Base-by-base conservation (phyloP, 2,888 invertebrate species). In the Tillus elongatus region DNA sequence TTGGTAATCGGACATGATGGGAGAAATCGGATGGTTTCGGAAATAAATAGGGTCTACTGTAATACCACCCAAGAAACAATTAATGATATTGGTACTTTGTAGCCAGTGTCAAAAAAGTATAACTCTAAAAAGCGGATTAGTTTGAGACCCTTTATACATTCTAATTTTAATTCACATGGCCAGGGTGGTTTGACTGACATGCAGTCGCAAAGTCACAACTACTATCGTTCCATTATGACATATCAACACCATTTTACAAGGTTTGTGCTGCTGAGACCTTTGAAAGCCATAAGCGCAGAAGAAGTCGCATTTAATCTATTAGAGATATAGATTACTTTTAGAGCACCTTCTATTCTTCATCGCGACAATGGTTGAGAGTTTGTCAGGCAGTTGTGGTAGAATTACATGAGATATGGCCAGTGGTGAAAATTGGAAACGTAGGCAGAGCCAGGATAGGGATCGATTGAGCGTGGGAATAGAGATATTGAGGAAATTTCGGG, bases 171-270 rank as follows among this genome's bases (percentile, higher is more conserved):
- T 38, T 38, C 38, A 36, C 38, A 35, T 36, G 26, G 28, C 16
- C 38, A 38, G 15, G 35, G 35, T 35, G 38, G 35, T 35, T 35
- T 38, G 28, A 35, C 28, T 13, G 38, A 38, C 29, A 38, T 38
- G 38, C 38, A 38, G 29, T 36, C 38, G 12, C 28, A 38, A 36
- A 26, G 35, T 15, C 14, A 36, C 28, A 35, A 35, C 15, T 10
- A 32, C 14, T 32, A 13, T 9, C 32, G 32, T 14, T 32, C 13
- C 10, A 32, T 32, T 14, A 13, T 32, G 32, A 9, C 13, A 32
- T 32, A 32, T 32, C 32, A 32, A 32, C 6, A 32, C 14, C 32
- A 32, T 29, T 11, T 29, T n/a, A 28, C 37, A 4, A 37, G 33
- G 13, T 37, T 37, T 37, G 37, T 37, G 28, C 28, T 37, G 33